phyloP scores from a whole-genome alignment of 2,888 invertebrate species.

The Drosophila ustulata region DNA sequence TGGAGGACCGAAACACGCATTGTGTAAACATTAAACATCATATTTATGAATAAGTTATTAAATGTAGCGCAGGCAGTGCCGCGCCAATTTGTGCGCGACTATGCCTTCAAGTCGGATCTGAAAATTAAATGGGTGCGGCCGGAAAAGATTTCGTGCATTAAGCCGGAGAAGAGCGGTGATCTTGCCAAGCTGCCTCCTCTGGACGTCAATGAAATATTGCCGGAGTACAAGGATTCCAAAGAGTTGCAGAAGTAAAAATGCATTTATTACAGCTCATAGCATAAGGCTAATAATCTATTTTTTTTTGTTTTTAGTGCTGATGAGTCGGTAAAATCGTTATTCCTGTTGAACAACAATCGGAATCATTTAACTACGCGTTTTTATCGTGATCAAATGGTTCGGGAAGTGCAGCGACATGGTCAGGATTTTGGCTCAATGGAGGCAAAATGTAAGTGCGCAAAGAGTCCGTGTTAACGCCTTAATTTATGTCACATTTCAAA shows the following conservation, averaged over 20 bases:
- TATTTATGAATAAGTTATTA: slow-evolving; percentile 74
- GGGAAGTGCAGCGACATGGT: slow-evolving; percentile 89
- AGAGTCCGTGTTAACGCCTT: not conserved
- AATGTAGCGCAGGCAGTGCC: slow-evolving; percentile 52
- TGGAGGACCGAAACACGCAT: slow-evolving; percentile 5
- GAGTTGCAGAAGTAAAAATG: slow-evolving; percentile 89
- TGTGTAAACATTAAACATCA: slow-evolving; percentile 14
- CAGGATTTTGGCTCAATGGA: slow-evolving; percentile 90
- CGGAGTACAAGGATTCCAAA: slow-evolving; percentile 87
- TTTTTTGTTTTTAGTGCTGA: slow-evolving; percentile 87
- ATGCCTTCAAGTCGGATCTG: slow-evolving; percentile 89
- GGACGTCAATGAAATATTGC: slow-evolving; percentile 86
- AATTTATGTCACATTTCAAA: not conserved
- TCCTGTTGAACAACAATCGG: slow-evolving; percentile 89
- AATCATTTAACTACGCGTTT: slow-evolving; percentile 86
- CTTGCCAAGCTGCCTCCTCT: slow-evolving; percentile 87
- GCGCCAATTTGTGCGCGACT: slow-evolving; percentile 76
- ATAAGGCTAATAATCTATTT: not conserved
- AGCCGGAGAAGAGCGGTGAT: slow-evolving; percentile 91
- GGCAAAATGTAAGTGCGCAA: slow-evolving; percentile 87
- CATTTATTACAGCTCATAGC: not conserved
- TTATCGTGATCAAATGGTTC: slow-evolving; percentile 86
- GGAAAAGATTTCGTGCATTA: slow-evolving; percentile 88
- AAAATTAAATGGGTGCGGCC: slow-evolving; percentile 93
- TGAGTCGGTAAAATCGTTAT: slow-evolving; percentile 89